Evolutionary conservation across 2,797 vertebrate genomes (phyloP), one percentile per base, ranked within the genome.

Genomic region (Lithobates sylvaticus): DNA sequence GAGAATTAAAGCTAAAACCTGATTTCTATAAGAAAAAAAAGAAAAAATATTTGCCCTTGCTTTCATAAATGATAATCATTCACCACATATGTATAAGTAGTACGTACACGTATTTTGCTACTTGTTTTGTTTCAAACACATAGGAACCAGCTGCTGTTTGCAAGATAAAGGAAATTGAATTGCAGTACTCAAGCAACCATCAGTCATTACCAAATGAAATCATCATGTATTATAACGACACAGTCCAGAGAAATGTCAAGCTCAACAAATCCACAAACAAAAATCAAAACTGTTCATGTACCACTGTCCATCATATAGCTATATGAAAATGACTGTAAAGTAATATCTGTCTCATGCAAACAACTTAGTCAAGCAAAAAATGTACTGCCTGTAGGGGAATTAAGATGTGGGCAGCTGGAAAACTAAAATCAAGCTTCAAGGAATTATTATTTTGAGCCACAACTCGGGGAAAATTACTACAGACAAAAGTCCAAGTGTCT

Each of bases 401-500:
- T 61, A 34, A 26, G 39, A 32, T 50, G 50, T 26, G 36, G 58
- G 64, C 84, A 73, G 69, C 69, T 85, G 84, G 76, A 32, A 67
- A 44, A 27, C 18, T 36, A 85, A 67, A 67, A 74, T 29, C 36
- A 39, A 72, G 36, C 58, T 84, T 27, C 54, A 26, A 34, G 69
- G 54, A 12, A 78, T 73, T 74, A 42, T 26, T 42, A 67, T 74
- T 18, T 80, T 73, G 39, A 85, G 76, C 15, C 42, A 68, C 61
- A 54, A 70, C 76, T 85, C 13, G 42, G 70, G 76, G 36, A 79
- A 79, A 69, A 58, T 79, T 79, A 79, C 39, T 21, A 13, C 73
- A 23, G 27, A n/a, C 61, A 47, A 54, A 78, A 10, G 34, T 84
- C 75, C 76, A 72, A 72, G 50, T 78, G 69, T 84, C 83, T 73